Conservation (phyloP, 2,113 vertebrate species). For the Hystrix brachyura region DNA sequence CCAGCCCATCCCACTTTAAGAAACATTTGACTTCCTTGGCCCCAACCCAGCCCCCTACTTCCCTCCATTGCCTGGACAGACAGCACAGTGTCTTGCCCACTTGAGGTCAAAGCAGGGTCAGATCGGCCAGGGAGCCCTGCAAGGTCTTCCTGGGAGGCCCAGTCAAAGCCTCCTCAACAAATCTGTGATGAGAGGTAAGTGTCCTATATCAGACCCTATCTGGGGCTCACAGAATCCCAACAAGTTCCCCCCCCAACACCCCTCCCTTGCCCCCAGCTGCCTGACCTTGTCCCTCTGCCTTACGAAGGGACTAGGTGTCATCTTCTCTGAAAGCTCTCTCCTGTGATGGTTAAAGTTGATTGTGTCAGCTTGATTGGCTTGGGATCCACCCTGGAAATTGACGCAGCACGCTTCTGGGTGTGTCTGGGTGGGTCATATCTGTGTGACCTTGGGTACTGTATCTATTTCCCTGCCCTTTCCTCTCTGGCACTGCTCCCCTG, state of each 20-base stretch:
- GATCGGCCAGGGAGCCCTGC: neutral
- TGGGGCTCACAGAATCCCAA: neutral
- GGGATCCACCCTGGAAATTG: neutral
- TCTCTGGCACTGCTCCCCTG: neutral
- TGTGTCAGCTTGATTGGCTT: neutral
- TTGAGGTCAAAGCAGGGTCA: neutral
- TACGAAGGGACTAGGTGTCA: neutral
- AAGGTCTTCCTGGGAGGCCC: neutral
- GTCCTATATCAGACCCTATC: neutral
- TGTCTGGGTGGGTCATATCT: neutral
- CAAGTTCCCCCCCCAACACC: neutral
- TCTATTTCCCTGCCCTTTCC: neutral
- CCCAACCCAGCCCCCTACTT: neutral
- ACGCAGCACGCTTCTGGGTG: neutral
- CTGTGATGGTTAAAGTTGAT: neutral
- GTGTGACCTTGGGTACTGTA: neutral
- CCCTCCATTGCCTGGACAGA: neutral
- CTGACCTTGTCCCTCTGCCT: neutral
- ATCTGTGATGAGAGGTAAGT: neutral
- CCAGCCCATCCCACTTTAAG: neutral
- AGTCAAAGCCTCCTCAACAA: neutral
- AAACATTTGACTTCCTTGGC: neutral
- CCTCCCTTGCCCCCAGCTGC: neutral
- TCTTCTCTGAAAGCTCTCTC: neutral
- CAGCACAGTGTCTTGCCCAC: neutral